These are phyloP conservation scores for Brachirus orientalis DNA, from an alignment of 2,113 vertebrate genomes.

Conservation along the genomic window DNA sequence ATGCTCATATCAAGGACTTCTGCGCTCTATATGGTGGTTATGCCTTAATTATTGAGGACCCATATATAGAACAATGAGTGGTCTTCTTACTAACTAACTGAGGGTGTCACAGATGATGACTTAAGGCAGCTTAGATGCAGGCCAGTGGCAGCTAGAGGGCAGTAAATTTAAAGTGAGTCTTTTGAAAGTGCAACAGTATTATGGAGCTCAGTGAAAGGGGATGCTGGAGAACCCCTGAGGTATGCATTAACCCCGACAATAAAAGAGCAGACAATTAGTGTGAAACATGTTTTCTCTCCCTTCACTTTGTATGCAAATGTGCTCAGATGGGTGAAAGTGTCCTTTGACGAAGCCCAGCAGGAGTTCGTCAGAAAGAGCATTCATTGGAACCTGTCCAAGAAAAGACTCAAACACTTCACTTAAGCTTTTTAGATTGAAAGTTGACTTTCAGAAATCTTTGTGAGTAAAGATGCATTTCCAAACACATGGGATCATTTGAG, in stretches of 20 bases:
- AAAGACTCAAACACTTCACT: constrained; percentile 49
- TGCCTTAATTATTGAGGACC: constrained; percentile 58
- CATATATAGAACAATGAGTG: constrained; percentile 58
- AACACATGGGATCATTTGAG: constrained; percentile 52
- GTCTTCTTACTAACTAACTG: constrained; percentile 61
- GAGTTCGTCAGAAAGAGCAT: constrained; percentile 69
- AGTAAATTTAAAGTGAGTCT: constrained; percentile 80
- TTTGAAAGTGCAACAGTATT: constrained; percentile 75
- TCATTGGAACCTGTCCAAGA: constrained; percentile 66
- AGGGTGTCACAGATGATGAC: constrained; percentile 63
- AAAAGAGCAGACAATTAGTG: constrained; percentile 84
- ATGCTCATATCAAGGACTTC: constrained; percentile 32
- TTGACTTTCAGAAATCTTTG: constrained; percentile 62
- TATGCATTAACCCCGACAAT: constrained; percentile 82
- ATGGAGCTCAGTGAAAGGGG: constrained; percentile 73
- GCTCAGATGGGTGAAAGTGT: constrained; percentile 80
- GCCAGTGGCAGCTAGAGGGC: constrained; percentile 77
- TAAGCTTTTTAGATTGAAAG: constrained; percentile 49
- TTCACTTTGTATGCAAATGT: constrained; percentile 87
- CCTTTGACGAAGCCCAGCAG: constrained; percentile 79
- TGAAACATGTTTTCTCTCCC: constrained; percentile 83
- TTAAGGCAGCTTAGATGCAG: constrained; percentile 62
- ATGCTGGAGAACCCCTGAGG: constrained; percentile 78
- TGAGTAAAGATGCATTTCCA: constrained; percentile 58
- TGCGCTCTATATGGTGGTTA: constrained; percentile 22